Base-by-base conservation (phyloP, 2,113 vertebrate species). In the Sisor rabdophorus region DNA sequence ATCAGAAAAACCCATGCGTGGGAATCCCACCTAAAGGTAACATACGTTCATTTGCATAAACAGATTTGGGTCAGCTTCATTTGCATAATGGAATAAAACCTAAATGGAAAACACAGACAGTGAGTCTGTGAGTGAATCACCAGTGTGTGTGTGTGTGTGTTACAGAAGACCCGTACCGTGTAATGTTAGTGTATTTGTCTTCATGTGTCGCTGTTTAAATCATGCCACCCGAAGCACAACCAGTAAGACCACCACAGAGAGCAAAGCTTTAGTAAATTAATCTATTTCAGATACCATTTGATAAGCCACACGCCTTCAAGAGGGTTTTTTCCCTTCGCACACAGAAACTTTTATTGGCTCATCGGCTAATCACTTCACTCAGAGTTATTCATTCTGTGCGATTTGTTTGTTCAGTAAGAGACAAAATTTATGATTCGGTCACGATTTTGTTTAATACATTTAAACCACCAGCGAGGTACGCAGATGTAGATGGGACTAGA, bases 11-110 rank as follows among this genome's bases (percentile, higher is more conserved):
- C 58, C 76, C 64, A 80, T 83, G 73, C 67, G 84, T 77, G 81
- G 77, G 77, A 80, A 61, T 52, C 48, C 73, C 84, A 88, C 84
- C 81, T 85, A 87, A 89, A 91, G 87, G 87, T 91, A 91, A 91
- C 90, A 88, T 86, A 86, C 89, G 90, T 92, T 89, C 54, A 91
- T 92, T 91, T 89, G 84, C 82, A 78, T 8, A 81, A 89, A 88
- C 89, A 89, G 84, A 91, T 91, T 87, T 88, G 83, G 89, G 88
- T 90, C 89, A 90, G 71, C 80, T 80, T 78, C 85, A 90, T 91
- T 91, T 89, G 86, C 89, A 91, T 91, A 91, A 90, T 79, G 75
- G 79, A 87, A 90, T 90, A 82, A 89, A 89, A 87, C 87, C 86
- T 88, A 79, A 80, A 76, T 53, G 61, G 56, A 65, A 73, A 40